Percentiles rank a stretch among this genome's conserved stretches.
phyloP scores from a whole-genome alignment of 1,140 invertebrate genomes.

The Diachasmimorpha longicaudata region DNA sequence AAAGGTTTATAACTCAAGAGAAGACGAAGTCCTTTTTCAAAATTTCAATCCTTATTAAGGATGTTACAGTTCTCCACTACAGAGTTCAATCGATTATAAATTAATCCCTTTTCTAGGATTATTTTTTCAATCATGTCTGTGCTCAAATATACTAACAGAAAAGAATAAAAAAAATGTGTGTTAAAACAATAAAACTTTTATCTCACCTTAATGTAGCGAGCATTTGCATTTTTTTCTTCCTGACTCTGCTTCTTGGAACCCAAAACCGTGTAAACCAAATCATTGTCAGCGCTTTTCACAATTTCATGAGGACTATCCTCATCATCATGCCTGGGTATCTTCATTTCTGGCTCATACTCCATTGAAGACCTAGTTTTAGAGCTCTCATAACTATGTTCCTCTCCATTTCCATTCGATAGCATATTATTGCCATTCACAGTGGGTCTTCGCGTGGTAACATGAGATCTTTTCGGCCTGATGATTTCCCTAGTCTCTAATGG shows the following conservation, averaged over 20 bases:
- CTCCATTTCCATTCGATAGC: background rate
- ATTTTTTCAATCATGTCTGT: no score
- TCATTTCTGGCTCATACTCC: background rate
- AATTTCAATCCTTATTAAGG: no score
- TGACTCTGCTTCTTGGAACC: constrained; percentile 52
- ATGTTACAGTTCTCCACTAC: no score
- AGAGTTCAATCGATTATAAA: no score
- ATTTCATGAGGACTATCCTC: constrained; percentile 45
- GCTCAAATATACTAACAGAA: no score
- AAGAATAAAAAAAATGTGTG: background rate
- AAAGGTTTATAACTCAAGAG: no score
- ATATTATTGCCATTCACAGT: constrained; percentile 11
- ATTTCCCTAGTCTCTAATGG: constrained; percentile 28
- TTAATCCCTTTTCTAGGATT: no score
- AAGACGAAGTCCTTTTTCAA: no score
- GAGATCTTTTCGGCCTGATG: background rate
- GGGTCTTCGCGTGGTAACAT: background rate
- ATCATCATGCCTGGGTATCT: constrained; percentile 18
- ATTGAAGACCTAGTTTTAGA: background rate
- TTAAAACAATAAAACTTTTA: background rate
- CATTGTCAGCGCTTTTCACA: constrained; percentile 54
- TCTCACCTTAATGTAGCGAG: constrained; percentile 47
- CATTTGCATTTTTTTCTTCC: constrained; percentile 30
- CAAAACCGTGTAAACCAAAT: constrained; percentile 58
- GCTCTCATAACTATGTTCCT: background rate